Evolutionary conservation across 37 sponge, comb jelly and placozoan species (phyloP), one percentile per base, ranked within the genome.

Genomic region (Aphrocallistes beatrix): DNA sequence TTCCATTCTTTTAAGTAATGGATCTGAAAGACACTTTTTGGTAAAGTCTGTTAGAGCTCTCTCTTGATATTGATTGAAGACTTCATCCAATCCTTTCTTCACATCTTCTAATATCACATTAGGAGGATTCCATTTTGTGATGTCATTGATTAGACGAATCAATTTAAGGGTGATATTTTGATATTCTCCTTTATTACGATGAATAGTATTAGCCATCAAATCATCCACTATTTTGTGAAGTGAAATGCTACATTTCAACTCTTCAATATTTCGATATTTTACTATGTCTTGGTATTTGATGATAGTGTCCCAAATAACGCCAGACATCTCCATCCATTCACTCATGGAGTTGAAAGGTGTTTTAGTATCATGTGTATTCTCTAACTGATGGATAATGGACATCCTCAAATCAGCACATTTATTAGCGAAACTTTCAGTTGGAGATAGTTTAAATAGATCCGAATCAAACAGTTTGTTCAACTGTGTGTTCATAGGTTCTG

Each of bases 201-300:
- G n/a, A 60, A 60, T 60, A 60, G 10, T 21, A 6, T 6, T 60
- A 6, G 10, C 75, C 75, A 60, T 60, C n/a, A 60, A 19, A 3
- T 60, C 75, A 60, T 21, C 6, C 3, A 60, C 34, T 19, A 60
- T 60, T 32, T 13, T 13, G 1, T 13, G 10, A 60, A 60, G 75
- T 6, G 3, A 19, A 30, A 25, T 60, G n/a, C 75, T 60, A 30
- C 75, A 60, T 32, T 25, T 60, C 75, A 19, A 3, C n/a, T 60
- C 75, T 28, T 60, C 75, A 19, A 60, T 30, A 60, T 60, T 60
- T 60, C 34, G 10, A 60, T 60, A 60, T 60, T 60, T 60, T 8
- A 60, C 75, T 25, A 60, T 60, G n/a, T 60, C 75, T 60, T 60
- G 75, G n/a, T 60, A 60, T 60, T 30, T 60, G 75, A 60, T 60